phyloP scores from a whole-genome alignment of 2,888 invertebrate genomes.

The Tryphoninae sp. region DNA sequence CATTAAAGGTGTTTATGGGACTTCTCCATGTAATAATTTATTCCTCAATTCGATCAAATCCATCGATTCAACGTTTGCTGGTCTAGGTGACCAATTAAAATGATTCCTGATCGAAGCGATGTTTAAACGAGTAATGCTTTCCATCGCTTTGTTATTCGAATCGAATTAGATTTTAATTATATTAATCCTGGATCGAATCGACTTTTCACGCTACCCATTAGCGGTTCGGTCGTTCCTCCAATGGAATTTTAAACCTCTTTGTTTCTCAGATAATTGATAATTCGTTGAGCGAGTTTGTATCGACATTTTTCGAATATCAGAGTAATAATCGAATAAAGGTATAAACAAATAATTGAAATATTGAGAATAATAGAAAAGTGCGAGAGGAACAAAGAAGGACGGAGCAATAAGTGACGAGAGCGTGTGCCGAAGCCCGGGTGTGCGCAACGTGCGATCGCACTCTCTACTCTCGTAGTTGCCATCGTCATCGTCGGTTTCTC shows the following conservation, averaged over 20 bases:
- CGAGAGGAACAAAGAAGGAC: not conserved
- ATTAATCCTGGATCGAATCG: not conserved
- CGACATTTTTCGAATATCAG: too few species aligned
- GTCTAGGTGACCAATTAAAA: not conserved
- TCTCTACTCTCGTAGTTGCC: slow-evolving; percentile 1
- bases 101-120: not conserved
- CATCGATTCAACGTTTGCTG: not conserved
- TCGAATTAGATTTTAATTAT: too few species aligned
- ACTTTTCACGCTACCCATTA: not conserved
- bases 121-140: too few species aligned
- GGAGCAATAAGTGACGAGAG: not conserved
- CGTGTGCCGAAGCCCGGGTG: not conserved
- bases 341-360: not conserved
- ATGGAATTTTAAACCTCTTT: not conserved
- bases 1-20: not conserved
- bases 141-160: too few species aligned
- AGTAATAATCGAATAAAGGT: not conserved
- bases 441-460: not conserved
- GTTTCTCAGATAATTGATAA: not conserved
- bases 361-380: not conserved
- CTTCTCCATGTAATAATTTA: not conserved
- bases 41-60: not conserved
- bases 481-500: not conserved
- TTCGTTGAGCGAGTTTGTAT: not conserved
- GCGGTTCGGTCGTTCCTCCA: not conserved